phyloP scores from a whole-genome alignment of 2,797 vertebrate genomes.

The Eulemur rubriventer region DNA sequence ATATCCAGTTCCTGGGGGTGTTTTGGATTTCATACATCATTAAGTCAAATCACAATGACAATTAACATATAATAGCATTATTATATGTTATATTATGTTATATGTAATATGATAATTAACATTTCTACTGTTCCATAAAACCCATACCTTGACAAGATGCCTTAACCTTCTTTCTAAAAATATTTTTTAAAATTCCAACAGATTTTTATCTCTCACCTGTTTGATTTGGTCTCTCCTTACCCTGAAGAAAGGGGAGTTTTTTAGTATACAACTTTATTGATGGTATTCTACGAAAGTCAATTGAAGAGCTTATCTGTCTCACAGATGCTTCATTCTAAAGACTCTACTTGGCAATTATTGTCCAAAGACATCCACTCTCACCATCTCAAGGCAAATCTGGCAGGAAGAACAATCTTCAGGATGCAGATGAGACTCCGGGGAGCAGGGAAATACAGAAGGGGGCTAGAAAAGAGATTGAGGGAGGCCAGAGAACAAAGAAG shows the following conservation, averaged over 20 bases:
- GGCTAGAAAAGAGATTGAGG: not conserved
- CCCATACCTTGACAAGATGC: not conserved
- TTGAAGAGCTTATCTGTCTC: not conserved
- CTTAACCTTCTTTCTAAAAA: not conserved
- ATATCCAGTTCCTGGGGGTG: not conserved
- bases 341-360: not conserved
- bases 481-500: not conserved
- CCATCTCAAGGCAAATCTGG: not conserved
- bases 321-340: not conserved
- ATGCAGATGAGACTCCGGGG: not conserved
- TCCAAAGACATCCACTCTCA: not conserved
- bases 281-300: not conserved
- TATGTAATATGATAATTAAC: not conserved
- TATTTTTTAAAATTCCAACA: not conserved
- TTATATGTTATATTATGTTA: too few relatives aligned
- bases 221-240: not conserved
- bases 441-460: not conserved
- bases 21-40: not conserved
- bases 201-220: not conserved
- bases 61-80: not conserved
- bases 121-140: slow-evolving; percentile 22
- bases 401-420: not conserved
- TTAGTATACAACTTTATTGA: not conserved
- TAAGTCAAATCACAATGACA: not conserved
- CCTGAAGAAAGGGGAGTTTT: not conserved